A percentile compares a stretch with the other conserved stretches of the same genome.
phyloP scores from a whole-genome alignment of 1,140 invertebrate genomes.

The Drosophila obscura region DNA sequence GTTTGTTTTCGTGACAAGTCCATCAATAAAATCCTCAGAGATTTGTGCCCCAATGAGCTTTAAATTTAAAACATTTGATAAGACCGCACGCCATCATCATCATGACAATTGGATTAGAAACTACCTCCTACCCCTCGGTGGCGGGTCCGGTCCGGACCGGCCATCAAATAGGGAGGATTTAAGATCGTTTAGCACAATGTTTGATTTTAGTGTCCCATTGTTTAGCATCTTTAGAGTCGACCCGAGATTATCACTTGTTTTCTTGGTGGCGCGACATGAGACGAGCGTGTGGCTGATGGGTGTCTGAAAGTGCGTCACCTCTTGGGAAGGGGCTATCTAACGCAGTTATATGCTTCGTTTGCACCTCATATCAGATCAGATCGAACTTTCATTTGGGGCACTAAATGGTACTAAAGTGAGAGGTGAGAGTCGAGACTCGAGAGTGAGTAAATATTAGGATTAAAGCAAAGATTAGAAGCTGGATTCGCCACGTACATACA shows the following conservation, averaged over 20 bases:
- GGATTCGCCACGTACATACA: background rate
- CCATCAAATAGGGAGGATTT: constrained; percentile 11
- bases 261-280: constrained; percentile 22
- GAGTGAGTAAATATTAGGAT: constrained; percentile 9
- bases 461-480: too few species aligned
- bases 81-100: constrained; percentile 8
- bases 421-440: too few species aligned
- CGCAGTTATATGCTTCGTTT: constrained; percentile 14
- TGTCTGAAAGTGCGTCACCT: constrained; percentile 21
- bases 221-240: constrained; percentile 21
- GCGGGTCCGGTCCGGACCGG: background rate
- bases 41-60: constrained; percentile 17
- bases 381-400: constrained; percentile 42
- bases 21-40: constrained; percentile 9
- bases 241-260: constrained; percentile 42
- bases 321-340: constrained; percentile 11
- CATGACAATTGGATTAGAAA: constrained; percentile 28
- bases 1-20: constrained; percentile 15
- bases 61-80: constrained; percentile 8
- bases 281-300: constrained; percentile 24
- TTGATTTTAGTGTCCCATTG: constrained; percentile 6
- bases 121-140: background rate
- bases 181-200: constrained; percentile 23
- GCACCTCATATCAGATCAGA: constrained; percentile 11
- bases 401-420: constrained; percentile 16